These are phyloP conservation scores for Ophion ventricosus DNA, from an alignment of 2,888 invertebrate species.

Conservation along the genomic window DNA sequence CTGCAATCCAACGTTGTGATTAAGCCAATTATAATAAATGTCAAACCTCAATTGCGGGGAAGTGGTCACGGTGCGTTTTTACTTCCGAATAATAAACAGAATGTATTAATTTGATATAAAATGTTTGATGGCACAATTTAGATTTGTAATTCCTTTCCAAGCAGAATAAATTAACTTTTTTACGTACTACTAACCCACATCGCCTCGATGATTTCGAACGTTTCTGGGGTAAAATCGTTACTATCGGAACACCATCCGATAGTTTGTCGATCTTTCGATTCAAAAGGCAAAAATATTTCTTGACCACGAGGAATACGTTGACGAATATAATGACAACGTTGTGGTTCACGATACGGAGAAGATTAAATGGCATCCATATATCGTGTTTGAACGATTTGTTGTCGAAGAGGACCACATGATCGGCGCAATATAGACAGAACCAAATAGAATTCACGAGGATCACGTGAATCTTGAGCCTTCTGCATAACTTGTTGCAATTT, in stretches of 20 bases:
- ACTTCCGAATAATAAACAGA: too few relatives aligned
- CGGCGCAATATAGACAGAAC: slow-evolving; percentile 29
- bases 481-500: slow-evolving; percentile 8
- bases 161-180: neutral
- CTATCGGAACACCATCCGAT: neutral
- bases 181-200: slow-evolving; percentile 29
- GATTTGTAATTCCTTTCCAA: neutral
- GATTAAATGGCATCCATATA: slow-evolving; percentile 57
- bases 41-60: too few relatives aligned
- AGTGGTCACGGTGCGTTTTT: too few relatives aligned
- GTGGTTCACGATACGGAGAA: slow-evolving; percentile 42
- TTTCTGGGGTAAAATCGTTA: neutral
- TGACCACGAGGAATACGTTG: slow-evolving; percentile 39
- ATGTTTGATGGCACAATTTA: neutral
- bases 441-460: slow-evolving; percentile 31
- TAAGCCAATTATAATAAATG: too few relatives aligned
- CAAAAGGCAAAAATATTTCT: slow-evolving; percentile 46
- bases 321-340: slow-evolving; percentile 44
- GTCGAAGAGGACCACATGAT: slow-evolving; percentile 30
- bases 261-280: slow-evolving; percentile 51
- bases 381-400: neutral
- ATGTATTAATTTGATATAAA: too few relatives aligned
- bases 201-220: neutral
- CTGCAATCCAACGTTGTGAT: slow-evolving; percentile 39
- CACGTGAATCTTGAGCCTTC: slow-evolving; percentile 13